Base-by-base conservation (phyloP, 2,113 vertebrate species). In the Ochotona curzoniae region DNA sequence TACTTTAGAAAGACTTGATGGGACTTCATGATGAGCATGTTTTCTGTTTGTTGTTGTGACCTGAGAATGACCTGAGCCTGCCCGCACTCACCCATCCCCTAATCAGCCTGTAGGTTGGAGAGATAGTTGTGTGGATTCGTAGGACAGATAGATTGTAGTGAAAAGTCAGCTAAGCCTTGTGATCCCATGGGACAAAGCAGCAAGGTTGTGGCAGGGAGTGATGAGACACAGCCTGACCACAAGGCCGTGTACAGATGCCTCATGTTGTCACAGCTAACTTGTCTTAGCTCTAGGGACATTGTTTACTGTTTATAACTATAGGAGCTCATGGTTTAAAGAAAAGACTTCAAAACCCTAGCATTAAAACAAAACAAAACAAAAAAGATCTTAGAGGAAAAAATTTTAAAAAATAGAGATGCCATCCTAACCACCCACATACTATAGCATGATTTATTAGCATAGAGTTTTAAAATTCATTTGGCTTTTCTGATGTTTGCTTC, bases 401-500 rank as follows among this genome's bases (percentile, higher is more conserved):
- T 4, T 44, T 44, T 44, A 44, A 44, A 44, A 44, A 44, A 44
- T 44, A 44, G 38, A n/a, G 5, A 3, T 69, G 4, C 80, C 25
- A 23, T 69, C 21, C 44, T 75, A 88, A 32, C 87, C n/a, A 82
- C 51, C 61, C 67, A 23, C 80, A 8, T 21, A 80, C 67, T 78
- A 13, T 25, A 76, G 20, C 63, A 49, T 47, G 76, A 26, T 81
- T 93, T 51, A 38, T 57, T 89, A 74, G 89, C 25, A 78, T 12
- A 25, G 11, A 26, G 11, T 67, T 83, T 60, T 44, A n/a, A n/a
- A 28, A 60, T 23, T 87, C 57, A 1, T 32, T 78, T 90, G 47
- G 8, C 54, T 60, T 83, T 73, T 97, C 74, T 95, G 70, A 63
- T 70, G 84, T 89, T 86, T 89, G 80, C 75, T 61, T 90, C 91